These are phyloP conservation scores for Tarsius wallacei DNA, from an alignment of 2,797 vertebrate genomes.

Conservation along the genomic window DNA sequence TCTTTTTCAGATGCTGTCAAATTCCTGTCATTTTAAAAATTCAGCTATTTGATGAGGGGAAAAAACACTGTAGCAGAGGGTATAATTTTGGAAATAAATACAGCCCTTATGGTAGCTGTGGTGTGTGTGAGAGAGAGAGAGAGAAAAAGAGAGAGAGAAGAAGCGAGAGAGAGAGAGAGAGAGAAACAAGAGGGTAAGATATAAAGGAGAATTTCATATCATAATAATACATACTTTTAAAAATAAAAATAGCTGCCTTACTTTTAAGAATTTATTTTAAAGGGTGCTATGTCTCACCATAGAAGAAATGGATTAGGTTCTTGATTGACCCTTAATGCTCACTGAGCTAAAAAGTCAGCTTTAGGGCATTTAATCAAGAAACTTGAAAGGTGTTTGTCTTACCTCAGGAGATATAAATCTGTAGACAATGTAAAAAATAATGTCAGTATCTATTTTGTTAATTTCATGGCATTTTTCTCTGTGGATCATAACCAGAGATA, in stretches of 20 bases:
- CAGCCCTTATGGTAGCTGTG: slow-evolving; percentile 1
- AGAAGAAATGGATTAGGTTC: background rate
- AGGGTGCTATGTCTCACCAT: background rate
- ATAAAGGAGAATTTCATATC: background rate
- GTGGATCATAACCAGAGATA: background rate
- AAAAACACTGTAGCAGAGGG: slow-evolving; percentile 17
- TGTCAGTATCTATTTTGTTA: slow-evolving; percentile 5
- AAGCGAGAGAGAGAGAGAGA: background rate
- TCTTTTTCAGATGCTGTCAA: slow-evolving; percentile 65
- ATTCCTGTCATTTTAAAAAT: slow-evolving; percentile 34
- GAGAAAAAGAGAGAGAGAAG: background rate
- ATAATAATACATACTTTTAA: background rate
- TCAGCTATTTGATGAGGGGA: slow-evolving; percentile 60
- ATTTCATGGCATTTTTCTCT: background rate
- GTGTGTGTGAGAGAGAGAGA: background rate
- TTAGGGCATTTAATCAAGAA: background rate
- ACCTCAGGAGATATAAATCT: background rate
- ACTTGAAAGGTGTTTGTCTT: background rate
- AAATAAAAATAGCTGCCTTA: background rate
- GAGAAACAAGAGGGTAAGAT: background rate
- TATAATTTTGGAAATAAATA: slow-evolving; percentile 64
- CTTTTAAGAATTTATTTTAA: background rate
- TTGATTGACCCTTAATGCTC: background rate
- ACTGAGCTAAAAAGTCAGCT: background rate
- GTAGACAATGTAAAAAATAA: background rate